Percentiles rank a stretch among this genome's conserved stretches.
Conservation (phyloP, 2,113 vertebrate genomes). For the Holacanthus passer region DNA sequence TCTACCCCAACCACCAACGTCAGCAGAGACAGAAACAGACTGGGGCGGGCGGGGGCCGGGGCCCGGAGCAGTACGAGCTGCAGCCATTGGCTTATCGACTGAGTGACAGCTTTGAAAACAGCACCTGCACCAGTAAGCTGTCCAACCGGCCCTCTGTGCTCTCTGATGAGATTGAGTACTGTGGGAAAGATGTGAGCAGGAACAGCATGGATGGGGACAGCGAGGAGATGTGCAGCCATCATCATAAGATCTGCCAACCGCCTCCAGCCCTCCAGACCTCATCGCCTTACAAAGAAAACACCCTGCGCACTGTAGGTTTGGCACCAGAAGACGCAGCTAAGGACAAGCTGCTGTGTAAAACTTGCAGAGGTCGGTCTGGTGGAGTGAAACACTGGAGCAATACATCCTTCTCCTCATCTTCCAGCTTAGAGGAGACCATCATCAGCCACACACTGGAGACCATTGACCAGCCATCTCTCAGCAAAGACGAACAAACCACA, state of each 20-base stretch:
- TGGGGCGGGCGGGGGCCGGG: conserved; percentile 74
- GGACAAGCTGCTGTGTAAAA: conserved; percentile 78
- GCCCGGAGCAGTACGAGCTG: conserved; percentile 94
- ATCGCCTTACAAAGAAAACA: conserved; percentile 92
- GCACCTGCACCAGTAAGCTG: conserved; percentile 97
- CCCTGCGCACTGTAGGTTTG: conserved; percentile 36
- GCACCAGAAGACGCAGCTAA: conserved; percentile 55
- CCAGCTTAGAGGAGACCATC: conserved; percentile 83
- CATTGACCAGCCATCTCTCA: conserved; percentile 70
- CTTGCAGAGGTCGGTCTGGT: conserved; percentile 72
- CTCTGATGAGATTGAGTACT: conserved; percentile 93
- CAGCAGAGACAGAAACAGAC: conserved; percentile 76
- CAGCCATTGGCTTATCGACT: conserved; percentile 93
- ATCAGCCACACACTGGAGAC: conserved; percentile 80
- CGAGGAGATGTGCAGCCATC: conserved; percentile 68
- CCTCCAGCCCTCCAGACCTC: conserved; percentile 93
- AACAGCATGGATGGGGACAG: conserved; percentile 59
- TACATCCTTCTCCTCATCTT: conserved; percentile 80
- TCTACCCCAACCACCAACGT: conserved; percentile 80
- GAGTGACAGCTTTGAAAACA: conserved; percentile 98
- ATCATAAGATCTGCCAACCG: conserved; percentile 67
- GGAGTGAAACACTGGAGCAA: conserved; percentile 78
- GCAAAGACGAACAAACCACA: conserved; percentile 66
- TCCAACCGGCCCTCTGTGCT: conserved; percentile 95
- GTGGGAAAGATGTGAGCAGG: conserved; percentile 75